These are phyloP conservation scores for Cepaea hortensis DNA, from an alignment of 2,888 invertebrate genomes.

Conservation along the genomic window DNA sequence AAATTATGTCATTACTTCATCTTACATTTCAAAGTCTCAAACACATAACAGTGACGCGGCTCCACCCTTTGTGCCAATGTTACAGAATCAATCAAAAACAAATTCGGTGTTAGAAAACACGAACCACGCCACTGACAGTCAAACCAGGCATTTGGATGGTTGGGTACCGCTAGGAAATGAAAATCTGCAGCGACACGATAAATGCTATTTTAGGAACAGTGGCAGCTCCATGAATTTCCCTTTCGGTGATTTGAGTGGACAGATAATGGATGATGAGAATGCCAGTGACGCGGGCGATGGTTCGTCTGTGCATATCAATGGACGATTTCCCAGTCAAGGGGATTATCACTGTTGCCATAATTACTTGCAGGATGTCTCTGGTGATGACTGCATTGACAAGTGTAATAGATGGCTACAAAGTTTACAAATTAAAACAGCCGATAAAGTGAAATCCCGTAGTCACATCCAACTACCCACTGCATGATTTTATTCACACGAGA, in stretches of 20 bases:
- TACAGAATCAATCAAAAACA: slow-evolving; percentile 42
- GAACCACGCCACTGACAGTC: slow-evolving; percentile 47
- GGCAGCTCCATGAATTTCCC: neutral
- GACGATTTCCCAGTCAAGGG: slow-evolving; percentile 4
- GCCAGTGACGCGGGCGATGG: slow-evolving; percentile 50
- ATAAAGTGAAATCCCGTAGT: slow-evolving; percentile 66
- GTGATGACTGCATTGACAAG: slow-evolving; percentile 61
- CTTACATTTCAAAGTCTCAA: slow-evolving; percentile 40
- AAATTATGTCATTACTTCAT: slow-evolving; percentile 59
- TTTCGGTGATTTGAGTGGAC: slow-evolving; percentile 48
- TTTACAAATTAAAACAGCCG: slow-evolving; percentile 61
- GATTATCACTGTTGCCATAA: slow-evolving; percentile 7
- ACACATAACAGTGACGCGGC: slow-evolving; percentile 52
- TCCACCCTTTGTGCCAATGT: slow-evolving; percentile 57
- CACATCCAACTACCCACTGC: slow-evolving; percentile 68
- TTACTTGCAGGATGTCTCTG: slow-evolving; percentile 18
- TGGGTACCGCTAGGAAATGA: slow-evolving; percentile 45
- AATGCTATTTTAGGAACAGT: slow-evolving; percentile 3
- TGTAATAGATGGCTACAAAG: slow-evolving; percentile 68
- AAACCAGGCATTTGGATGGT: slow-evolving; percentile 23
- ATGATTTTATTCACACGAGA: slow-evolving; percentile 40
- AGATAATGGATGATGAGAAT: slow-evolving; percentile 46
- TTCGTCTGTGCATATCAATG: slow-evolving; percentile 42
- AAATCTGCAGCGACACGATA: slow-evolving; percentile 41
- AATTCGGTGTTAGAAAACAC: slow-evolving; percentile 34